Percentiles rank a stretch among this genome's conserved stretches.
phyloP scores from a whole-genome alignment of 1,140 invertebrate genomes.

The Medauroidea extradentata region DNA sequence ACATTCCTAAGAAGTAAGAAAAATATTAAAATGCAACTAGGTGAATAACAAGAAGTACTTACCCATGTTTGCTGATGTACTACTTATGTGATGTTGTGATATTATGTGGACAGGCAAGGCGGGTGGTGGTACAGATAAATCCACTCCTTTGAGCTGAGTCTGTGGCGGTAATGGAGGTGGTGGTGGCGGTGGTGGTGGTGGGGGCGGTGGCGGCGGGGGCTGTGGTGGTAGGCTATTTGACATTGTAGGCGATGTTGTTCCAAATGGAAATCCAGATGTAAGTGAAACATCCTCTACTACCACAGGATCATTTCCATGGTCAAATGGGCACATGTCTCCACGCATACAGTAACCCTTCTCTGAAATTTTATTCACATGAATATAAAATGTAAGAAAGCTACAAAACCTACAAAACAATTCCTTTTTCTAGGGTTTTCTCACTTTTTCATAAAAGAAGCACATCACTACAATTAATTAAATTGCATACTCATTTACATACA shows the following conservation, averaged over 20 bases:
- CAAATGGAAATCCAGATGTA: slow-evolving; percentile 52
- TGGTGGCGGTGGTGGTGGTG: slow-evolving; percentile 43
- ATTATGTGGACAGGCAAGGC: not conserved
- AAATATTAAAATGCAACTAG: too few species aligned
- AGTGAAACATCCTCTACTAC: slow-evolving; percentile 79
- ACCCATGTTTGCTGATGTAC: slow-evolving; percentile 16
- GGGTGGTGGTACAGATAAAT: slow-evolving; percentile 18
- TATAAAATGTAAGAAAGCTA: too few species aligned
- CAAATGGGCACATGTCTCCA: slow-evolving; percentile 91
- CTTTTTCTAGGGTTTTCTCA: too few species aligned
- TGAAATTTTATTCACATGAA: slow-evolving; percentile 30
- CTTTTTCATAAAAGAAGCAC: too few species aligned
- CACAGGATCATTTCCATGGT: slow-evolving; percentile 92
- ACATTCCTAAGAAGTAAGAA: too few species aligned
- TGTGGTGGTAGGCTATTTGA: slow-evolving; percentile 32
- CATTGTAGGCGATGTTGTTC: slow-evolving; percentile 31
- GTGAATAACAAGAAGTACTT: too few species aligned
- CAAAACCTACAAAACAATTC: too few species aligned
- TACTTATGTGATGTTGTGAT: slow-evolving; percentile 25
- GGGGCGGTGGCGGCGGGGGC: slow-evolving; percentile 35
- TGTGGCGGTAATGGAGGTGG: slow-evolving; percentile 15
- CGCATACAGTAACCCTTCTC: slow-evolving; percentile 94
- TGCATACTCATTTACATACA: too few species aligned
- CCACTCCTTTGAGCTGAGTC: too few species aligned
- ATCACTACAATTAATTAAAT: too few species aligned